Conservation (phyloP, 1,140 invertebrate genomes). For the Aphidius gifuensis region DNA sequence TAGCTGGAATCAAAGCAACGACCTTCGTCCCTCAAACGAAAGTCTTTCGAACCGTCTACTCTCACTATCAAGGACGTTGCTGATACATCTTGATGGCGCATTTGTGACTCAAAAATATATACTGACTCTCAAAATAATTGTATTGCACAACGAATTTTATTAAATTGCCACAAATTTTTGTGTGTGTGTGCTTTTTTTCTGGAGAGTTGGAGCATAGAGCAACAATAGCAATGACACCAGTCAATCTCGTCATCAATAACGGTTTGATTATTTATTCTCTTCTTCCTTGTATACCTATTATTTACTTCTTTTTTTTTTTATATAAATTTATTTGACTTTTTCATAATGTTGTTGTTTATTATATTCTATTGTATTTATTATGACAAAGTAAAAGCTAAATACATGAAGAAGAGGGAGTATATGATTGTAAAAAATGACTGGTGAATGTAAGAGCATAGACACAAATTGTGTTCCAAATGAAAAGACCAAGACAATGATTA, state of each 20-base stretch:
- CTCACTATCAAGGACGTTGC: constrained; percentile 19
- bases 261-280: background rate
- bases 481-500: background rate
- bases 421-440: too few species aligned
- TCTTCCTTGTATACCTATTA: too few species aligned
- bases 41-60: constrained; percentile 18
- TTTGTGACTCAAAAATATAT: background rate
- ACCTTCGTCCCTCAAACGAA: constrained; percentile 20
- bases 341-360: background rate
- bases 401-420: too few species aligned
- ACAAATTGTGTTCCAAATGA: background rate
- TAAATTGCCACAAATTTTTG: constrained; percentile 15
- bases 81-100: background rate
- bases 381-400: too few species aligned
- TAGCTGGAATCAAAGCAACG: constrained; percentile 7
- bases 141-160: constrained; percentile 18
- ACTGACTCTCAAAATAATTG: background rate
- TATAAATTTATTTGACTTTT: background rate
- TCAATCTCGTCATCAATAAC: constrained; percentile 15
- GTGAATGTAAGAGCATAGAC: too few species aligned
- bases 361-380: background rate
- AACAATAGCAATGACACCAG: background rate
- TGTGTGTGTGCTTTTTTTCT: background rate
- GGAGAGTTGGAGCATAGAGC: background rate
- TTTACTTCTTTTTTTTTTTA: too few species aligned